Evolutionary conservation across 2,888 invertebrate species (phyloP), one percentile per base, ranked within the genome.

Genomic region (Globia sparganii): DNA sequence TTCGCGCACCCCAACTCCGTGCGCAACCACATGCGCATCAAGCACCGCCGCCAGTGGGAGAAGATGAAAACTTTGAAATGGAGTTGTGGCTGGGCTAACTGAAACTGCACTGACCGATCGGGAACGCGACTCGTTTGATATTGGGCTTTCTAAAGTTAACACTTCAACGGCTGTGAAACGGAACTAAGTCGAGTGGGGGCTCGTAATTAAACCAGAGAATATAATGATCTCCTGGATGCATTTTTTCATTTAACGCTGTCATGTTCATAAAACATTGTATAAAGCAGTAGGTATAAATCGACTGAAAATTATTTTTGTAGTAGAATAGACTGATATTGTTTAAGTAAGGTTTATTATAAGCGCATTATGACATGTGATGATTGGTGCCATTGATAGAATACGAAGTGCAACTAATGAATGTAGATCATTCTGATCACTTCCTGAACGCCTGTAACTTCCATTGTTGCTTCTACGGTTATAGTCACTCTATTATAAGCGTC

Each of bases 1-100:
- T 98, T 98, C 94, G 97, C 98, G 82, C 98, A 98, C 95, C 98
- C 98, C 83, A 98, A 98, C 96, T 98, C 98, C 78, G 98, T 98
- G 87, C 97, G 98, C 90, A 98, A 98, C 96, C 98, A 98, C 95
- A 98, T 98, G 98, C 97, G 98, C 89, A 97, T 98, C 91, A 98
- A 98, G 94, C 98, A 98, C 95, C 97, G 98, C 68, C 96, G 97
- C 87, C 98, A 98, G 92, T 98, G 98, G 98, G 98, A 98, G 91
- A 97, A 97, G 93, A 98, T 98, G 97, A 98, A 98, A 96, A 98
- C 98, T 75, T 97, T 98, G 85, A 97, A 97, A 92, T 98, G 98
- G 98, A 97, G 97, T 91, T 97, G 97, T 93, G 97, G 96, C 80
- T 97, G 95, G 97, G 96, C 94, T 82, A 90, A 93, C 88, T 94